Percentiles rank a stretch among this genome's conserved stretches.
Conservation (phyloP, 1,140 invertebrate genomes). For the Sesamia nonagrioides region DNA sequence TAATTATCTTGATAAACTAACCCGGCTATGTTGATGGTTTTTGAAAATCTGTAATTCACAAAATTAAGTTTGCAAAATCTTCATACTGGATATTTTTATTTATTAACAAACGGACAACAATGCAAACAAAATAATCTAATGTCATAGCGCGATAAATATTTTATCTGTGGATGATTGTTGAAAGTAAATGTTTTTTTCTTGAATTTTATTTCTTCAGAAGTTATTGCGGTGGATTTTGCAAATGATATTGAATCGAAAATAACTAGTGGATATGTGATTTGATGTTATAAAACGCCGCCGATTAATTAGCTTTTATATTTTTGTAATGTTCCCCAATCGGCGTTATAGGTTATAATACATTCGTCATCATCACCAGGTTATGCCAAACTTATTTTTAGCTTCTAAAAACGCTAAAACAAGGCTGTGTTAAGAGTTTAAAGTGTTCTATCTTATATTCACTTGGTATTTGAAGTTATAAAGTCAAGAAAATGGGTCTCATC, state of each 20-base stretch:
- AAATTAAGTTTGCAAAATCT: no score
- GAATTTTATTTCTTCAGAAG: conserved; percentile 48
- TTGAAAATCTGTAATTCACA: no score
- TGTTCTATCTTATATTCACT: conserved; percentile 53
- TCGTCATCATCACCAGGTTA: conserved; percentile 70
- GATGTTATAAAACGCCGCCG: conserved; percentile 12
- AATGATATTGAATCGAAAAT: conserved; percentile 47
- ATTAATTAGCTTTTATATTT: conserved; percentile 45
- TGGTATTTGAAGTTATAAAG: conserved; percentile 51
- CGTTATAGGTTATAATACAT: conserved; percentile 73
- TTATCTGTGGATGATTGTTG: conserved; percentile 48
- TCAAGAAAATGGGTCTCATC: conserved; percentile 77
- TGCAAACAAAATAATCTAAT: not conserved
- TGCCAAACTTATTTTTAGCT: conserved; percentile 75
- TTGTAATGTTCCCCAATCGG: conserved; percentile 56
- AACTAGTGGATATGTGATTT: conserved; percentile 47
- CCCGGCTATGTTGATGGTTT: no score
- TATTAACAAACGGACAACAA: no score
- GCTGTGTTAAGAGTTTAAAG: conserved; percentile 57
- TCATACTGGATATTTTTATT: no score
- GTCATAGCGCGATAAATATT: conserved; percentile 19
- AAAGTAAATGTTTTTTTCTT: conserved; percentile 53
- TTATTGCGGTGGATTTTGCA: conserved; percentile 37
- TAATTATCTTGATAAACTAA: no score
- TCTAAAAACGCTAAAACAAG: conserved; percentile 59